Percentiles rank a stretch among this genome's conserved stretches.
These are phyloP conservation scores for Entomyzon cyanotis DNA, from an alignment of 2,113 vertebrate genomes.

Conservation along the genomic window DNA sequence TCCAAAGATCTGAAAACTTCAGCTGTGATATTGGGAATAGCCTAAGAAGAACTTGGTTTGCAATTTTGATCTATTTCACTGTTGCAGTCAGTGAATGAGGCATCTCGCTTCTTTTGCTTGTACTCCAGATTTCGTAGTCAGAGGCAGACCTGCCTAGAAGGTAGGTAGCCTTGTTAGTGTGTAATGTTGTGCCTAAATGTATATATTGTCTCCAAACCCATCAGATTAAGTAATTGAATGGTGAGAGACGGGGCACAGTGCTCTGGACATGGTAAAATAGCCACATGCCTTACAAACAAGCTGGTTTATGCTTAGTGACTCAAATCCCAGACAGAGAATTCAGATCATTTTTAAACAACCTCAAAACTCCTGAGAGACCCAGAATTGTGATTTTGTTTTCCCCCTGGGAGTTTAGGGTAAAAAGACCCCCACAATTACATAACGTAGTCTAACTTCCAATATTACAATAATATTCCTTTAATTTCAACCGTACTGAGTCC, in stretches of 20 bases:
- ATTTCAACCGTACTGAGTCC: neutral
- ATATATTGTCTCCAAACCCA: neutral
- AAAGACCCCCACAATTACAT: neutral
- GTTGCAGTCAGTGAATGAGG: neutral
- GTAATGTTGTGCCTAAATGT: neutral
- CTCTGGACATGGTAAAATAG: neutral
- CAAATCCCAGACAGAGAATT: neutral
- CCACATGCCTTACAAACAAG: neutral
- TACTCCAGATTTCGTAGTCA: neutral
- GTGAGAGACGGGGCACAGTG: neutral
- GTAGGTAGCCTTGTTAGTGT: neutral
- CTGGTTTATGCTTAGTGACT: neutral
- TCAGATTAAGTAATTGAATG: neutral
- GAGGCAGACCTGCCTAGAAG: neutral
- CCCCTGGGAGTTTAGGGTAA: neutral
- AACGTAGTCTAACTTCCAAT: neutral
- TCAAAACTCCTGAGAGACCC: neutral
- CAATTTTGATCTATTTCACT: neutral
- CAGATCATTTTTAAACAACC: neutral
- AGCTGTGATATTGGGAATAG: neutral
- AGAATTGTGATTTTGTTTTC: rapidly evolving
- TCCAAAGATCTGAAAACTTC: neutral
- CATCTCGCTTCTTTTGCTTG: rapidly evolving
- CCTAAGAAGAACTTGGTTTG: neutral
- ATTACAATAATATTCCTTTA: neutral